Evolutionary conservation across 2,888 invertebrate species (phyloP), one percentile per base, ranked within the genome.

Genomic region (Siphlonurus alternatus): DNA sequence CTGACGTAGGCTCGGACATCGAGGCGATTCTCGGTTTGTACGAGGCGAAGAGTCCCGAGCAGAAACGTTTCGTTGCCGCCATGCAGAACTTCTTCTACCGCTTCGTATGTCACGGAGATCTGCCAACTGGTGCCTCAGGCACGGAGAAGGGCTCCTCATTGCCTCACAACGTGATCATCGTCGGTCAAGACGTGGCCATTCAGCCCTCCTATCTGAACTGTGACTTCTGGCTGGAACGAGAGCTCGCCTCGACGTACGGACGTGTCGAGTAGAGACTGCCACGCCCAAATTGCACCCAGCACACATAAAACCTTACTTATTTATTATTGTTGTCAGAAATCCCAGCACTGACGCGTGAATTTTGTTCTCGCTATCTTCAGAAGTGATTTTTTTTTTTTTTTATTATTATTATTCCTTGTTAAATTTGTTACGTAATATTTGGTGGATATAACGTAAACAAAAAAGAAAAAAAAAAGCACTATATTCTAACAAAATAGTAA

Each of bases 61-160:
- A 56, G n/a, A 56, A 56, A 20, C 56, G 56, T 20, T 56, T 18
- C 56, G 5, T 56, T 3, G 7, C 56, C 7, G 56, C 56, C 5
- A 56, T 56, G 7, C 56, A 56, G 56, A 56, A 56, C 56, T 56
- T 56, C 56, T 56, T 56, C 56, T 56, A 56, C n/a, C 56, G 56
- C 56, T 56, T 56, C n/a, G 56, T 56, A 20, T 56, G 56, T 10
- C 56, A 56, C 56, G 7, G 22, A 5, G 56, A 56, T 7, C n/a
- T 56, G 7, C 56, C 56, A 5, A n/a, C 56, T 18, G 56, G 56
- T 56, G 56, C 56, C 56, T 56, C 56, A 22, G 56, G 56, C 5
- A 20, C 56, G n/a, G 56, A 56, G 56, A n/a, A 22, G 22, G 20
- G 56, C n/a, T 5, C 7, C 5, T n/a, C 56, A 20, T 22, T 56